Percentiles rank a stretch among this genome's conserved stretches.
phyloP scores from a whole-genome alignment of 2,113 vertebrate species.

The Muscicapa adusta region DNA sequence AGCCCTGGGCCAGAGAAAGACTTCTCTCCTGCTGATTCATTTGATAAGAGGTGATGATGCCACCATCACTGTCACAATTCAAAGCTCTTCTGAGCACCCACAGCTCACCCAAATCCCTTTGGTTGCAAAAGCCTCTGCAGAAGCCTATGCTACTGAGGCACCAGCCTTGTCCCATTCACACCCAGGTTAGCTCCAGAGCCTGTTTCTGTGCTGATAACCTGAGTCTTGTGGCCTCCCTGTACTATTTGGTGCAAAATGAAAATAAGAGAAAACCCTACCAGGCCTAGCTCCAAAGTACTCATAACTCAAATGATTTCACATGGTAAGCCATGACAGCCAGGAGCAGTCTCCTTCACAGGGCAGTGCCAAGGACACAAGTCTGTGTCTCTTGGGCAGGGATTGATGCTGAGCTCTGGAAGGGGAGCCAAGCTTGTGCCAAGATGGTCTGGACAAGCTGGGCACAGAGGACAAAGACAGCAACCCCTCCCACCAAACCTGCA shows the following conservation, averaged over 20 bases:
- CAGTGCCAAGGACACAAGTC: neutral
- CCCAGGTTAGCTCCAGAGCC: neutral
- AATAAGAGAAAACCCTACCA: neutral
- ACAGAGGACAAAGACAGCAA: neutral
- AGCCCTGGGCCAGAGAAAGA: neutral
- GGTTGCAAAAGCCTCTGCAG: neutral
- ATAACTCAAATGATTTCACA: neutral
- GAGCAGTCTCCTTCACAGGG: neutral
- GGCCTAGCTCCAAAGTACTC: neutral
- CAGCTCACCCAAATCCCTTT: neutral
- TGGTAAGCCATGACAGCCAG: neutral
- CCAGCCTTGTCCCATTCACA: fast-evolving
- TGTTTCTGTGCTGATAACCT: neutral
- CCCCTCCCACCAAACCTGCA: fast-evolving
- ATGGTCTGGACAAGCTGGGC: neutral
- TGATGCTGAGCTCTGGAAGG: neutral
- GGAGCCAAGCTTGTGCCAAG: neutral
- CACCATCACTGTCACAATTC: neutral
- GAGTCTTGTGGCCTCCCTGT: neutral
- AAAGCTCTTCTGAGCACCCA: neutral
- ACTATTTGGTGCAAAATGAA: neutral
- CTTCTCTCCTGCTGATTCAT: neutral
- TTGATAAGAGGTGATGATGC: neutral
- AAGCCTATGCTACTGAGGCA: neutral
- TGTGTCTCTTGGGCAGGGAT: neutral